Percentiles rank a stretch among this genome's conserved stretches.
Conservation (phyloP, 2,888 invertebrate genomes). For the Ectemnius cavifrons region DNA sequence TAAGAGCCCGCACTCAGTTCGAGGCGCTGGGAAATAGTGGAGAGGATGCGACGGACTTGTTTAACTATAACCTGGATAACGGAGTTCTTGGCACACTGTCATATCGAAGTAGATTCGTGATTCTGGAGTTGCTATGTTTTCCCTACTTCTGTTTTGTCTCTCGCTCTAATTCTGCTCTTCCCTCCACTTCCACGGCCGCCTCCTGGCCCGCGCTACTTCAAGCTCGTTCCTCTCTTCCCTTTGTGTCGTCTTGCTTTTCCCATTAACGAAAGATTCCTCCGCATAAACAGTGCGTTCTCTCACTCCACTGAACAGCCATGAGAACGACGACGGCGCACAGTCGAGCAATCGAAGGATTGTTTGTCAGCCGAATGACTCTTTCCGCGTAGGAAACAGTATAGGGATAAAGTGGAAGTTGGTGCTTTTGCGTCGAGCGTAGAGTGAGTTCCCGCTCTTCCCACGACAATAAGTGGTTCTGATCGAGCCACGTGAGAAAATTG, state of each 20-base stretch:
- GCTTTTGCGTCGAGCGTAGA: neutral
- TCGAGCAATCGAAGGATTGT: no score
- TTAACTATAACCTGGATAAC: conserved; percentile 52
- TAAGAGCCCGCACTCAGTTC: neutral
- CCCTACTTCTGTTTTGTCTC: conserved; percentile 14
- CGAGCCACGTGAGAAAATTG: neutral
- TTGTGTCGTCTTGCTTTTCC: neutral
- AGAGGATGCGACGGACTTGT: conserved; percentile 40
- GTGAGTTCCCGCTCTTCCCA: neutral
- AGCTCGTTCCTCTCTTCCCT: neutral
- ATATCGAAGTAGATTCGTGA: conserved; percentile 65
- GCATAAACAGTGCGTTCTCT: neutral
- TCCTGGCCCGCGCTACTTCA: neutral
- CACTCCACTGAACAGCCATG: no score
- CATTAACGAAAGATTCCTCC: neutral
- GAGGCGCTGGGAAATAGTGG: conserved; percentile 22
- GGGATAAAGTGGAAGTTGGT: no score
- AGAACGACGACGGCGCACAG: no score
- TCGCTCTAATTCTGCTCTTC: conserved; percentile 7
- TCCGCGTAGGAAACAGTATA: no score
- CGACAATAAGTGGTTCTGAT: no score
- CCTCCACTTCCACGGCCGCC: conserved; percentile 3
- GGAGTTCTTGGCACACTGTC: conserved; percentile 76
- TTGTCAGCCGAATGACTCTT: no score
- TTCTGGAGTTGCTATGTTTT: conserved; percentile 58